A percentile compares a stretch with the other conserved stretches of the same genome.
phyloP scores from a whole-genome alignment of 2,797 vertebrate genomes.

The Tenualosa thibaudeaui region DNA sequence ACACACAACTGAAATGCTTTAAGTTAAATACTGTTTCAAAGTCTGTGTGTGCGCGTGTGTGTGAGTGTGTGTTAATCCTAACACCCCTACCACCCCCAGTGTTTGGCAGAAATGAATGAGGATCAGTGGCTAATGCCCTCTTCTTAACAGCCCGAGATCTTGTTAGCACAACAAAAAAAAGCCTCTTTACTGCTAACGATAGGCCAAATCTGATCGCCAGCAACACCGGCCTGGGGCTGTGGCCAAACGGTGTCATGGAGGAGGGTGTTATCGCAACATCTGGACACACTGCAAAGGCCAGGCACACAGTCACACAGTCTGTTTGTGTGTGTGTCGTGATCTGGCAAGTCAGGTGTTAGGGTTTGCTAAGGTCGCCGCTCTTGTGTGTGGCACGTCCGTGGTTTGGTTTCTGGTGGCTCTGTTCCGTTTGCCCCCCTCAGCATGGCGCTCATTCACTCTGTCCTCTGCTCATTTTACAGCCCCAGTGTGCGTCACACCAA shows the following conservation, averaged over 20 bases:
- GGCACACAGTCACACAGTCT: slow-evolving; percentile 44
- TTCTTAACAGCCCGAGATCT: slow-evolving; percentile 74
- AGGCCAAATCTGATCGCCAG: slow-evolving; percentile 71
- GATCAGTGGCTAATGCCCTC: slow-evolving; percentile 74
- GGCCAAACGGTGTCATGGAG: background rate
- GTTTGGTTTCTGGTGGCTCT: background rate
- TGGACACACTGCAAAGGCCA: background rate
- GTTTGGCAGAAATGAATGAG: slow-evolving; percentile 63
- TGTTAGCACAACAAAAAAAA: slow-evolving; percentile 79
- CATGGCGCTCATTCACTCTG: slow-evolving; percentile 39
- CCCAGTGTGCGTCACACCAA: background rate
- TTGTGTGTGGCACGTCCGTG: background rate
- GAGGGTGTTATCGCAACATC: background rate
- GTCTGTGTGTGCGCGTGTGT: slow-evolving; percentile 29
- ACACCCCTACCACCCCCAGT: slow-evolving; percentile 30
- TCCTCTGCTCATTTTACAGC: slow-evolving; percentile 1
- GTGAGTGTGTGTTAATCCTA: slow-evolving; percentile 20
- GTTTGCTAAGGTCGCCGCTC: background rate
- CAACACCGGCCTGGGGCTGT: background rate
- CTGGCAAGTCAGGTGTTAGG: background rate
- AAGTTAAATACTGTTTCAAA: background rate
- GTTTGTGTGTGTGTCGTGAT: background rate
- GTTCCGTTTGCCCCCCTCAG: slow-evolving; percentile 35
- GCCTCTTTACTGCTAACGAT: slow-evolving; percentile 80
- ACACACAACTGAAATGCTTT: background rate